Evolutionary conservation across 2,113 vertebrate genomes (phyloP).

Genomic region (Engraulis encrasicolus): DNA sequence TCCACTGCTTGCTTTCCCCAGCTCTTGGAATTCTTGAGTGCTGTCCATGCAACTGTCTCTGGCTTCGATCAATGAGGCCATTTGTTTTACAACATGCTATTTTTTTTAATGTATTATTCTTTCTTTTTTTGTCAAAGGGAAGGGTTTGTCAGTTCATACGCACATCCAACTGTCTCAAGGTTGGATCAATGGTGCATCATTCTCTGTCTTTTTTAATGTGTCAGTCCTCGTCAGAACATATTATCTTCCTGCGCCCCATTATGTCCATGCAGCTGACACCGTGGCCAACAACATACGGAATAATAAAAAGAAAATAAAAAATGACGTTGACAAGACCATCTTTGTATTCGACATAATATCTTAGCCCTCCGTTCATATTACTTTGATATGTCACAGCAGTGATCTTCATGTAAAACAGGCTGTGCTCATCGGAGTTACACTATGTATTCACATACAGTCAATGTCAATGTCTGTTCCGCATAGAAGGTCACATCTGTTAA

Average conservation of each 20-base stretch:
- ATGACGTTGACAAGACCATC: background rate
- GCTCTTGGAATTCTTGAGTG: background rate
- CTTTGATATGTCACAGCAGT: background rate
- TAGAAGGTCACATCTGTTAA: constrained; percentile 16
- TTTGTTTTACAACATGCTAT: background rate
- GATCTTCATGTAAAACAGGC: background rate
- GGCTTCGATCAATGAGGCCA: background rate
- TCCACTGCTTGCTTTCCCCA: background rate
- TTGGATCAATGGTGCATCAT: too few relatives aligned
- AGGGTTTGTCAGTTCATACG: too few relatives aligned
- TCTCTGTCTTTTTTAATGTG: too few relatives aligned
- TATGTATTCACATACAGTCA: background rate
- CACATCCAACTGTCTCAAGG: too few relatives aligned
- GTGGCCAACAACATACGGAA: background rate
- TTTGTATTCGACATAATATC: background rate
- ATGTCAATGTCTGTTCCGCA: background rate
- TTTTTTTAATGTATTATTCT: background rate
- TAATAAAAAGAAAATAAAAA: background rate
- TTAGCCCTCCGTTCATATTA: background rate
- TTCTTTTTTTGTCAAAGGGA: background rate
- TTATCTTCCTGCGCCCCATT: too few relatives aligned
- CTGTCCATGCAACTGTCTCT: background rate
- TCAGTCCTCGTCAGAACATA: too few relatives aligned
- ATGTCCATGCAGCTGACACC: background rate
- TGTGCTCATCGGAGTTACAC: background rate